phyloP scores from a whole-genome alignment of 2,888 invertebrate species.

The Lordiphosa andalusiaca region DNA sequence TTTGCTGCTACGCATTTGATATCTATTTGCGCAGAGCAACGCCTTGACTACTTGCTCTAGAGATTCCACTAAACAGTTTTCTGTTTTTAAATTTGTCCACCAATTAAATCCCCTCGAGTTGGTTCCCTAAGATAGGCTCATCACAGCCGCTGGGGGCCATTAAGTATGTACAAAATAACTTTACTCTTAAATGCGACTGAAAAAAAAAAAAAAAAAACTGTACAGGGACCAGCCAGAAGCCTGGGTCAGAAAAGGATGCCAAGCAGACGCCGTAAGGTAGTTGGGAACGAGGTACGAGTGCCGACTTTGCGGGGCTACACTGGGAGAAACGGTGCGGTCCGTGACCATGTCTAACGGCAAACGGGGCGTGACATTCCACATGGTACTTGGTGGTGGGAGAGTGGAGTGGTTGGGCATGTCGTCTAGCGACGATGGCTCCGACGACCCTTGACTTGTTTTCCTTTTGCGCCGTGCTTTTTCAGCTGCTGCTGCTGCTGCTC shows the following conservation, averaged over 20 bases:
- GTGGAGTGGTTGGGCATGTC: constrained; percentile 55
- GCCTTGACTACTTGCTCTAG: no score
- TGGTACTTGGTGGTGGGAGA: background rate
- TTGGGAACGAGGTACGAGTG: no score
- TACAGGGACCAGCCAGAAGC: constrained; percentile 26
- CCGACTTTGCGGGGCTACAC: background rate
- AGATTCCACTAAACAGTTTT: no score
- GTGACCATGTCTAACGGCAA: constrained; percentile 11
- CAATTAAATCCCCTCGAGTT: no score
- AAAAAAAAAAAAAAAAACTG: constrained; percentile 18
- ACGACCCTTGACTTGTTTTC: constrained; percentile 65
- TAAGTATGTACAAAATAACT: constrained; percentile 59
- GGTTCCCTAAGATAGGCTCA: no score
- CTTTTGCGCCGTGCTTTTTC: constrained; percentile 35
- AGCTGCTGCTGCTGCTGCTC: constrained; percentile 5
- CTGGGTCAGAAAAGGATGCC: background rate
- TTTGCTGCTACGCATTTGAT: no score
- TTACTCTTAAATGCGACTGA: constrained; percentile 46
- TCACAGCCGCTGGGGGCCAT: constrained; percentile 29
- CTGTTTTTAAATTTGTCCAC: no score
- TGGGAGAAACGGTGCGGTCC: background rate
- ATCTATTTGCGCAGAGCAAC: no score
- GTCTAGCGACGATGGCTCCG: constrained; percentile 59
- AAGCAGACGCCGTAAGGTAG: constrained; percentile 4
- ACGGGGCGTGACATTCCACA: constrained; percentile 19